These are phyloP conservation scores for Oncorhynchus clarkii DNA, from an alignment of 2,113 vertebrate species.

Conservation along the genomic window DNA sequence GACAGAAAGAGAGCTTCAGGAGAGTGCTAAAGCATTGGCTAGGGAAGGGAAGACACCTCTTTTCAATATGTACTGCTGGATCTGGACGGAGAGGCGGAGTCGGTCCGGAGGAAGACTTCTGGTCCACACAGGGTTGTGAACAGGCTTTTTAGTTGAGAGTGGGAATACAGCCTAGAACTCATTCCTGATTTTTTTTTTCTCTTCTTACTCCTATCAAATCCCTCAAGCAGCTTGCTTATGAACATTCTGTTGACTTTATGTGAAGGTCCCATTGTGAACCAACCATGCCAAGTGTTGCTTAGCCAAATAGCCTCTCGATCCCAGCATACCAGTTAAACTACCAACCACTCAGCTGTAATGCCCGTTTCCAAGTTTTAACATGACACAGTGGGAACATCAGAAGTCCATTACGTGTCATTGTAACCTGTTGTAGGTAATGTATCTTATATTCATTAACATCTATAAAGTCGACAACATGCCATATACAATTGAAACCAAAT, in stretches of 20 bases:
- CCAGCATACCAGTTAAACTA: constrained; percentile 4
- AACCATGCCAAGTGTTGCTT: background rate
- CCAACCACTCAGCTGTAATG: constrained; percentile 11
- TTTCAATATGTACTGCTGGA: background rate
- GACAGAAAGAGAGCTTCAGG: too few species aligned
- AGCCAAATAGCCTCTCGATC: constrained; percentile 32
- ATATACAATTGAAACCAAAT: constrained; percentile 70
- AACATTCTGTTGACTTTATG: constrained; percentile 11
- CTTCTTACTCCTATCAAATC: constrained; percentile 1
- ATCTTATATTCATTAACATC: constrained; percentile 53
- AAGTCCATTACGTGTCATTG: constrained; percentile 69
- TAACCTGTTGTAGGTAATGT: constrained; percentile 76
- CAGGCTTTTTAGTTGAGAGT: too few species aligned
- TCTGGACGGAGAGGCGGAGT: background rate
- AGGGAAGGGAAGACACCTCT: background rate
- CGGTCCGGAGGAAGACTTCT: background rate
- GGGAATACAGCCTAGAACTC: background rate
- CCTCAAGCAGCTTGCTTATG: constrained; percentile 28
- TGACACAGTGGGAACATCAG: constrained; percentile 66
- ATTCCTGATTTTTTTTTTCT: constrained; percentile 7
- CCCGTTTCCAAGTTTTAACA: constrained; percentile 23
- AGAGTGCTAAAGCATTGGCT: too few species aligned
- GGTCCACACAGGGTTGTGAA: too few species aligned
- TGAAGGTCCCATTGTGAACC: background rate
- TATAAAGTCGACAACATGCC: constrained; percentile 65